Evolutionary conservation across 1,140 invertebrate genomes (phyloP).

Genomic region (Temnothorax longispinosus): DNA sequence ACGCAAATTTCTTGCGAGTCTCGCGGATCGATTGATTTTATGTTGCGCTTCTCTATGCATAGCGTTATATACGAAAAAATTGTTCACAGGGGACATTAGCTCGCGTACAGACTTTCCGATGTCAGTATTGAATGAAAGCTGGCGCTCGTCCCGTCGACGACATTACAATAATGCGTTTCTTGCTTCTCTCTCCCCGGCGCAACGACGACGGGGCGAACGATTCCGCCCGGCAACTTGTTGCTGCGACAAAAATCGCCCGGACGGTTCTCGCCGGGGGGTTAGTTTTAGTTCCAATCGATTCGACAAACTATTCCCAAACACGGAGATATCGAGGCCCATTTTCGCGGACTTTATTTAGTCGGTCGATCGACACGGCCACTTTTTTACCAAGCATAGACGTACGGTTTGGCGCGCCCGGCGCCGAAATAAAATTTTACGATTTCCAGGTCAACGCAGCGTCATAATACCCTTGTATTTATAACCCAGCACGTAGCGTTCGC

Average conservation of each 20-base stretch:
- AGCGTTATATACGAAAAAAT: conserved; percentile 17
- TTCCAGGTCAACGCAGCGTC: neutral
- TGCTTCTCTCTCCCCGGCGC: conserved; percentile 56
- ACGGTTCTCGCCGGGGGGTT: conserved; percentile 64
- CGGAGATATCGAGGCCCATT: conserved; percentile 60
- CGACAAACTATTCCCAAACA: conserved; percentile 68
- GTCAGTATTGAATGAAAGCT: conserved; percentile 52
- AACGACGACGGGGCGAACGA: conserved; percentile 42
- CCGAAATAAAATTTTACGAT: conserved; percentile 47
- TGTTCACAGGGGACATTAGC: conserved; percentile 18
- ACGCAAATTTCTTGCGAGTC: neutral
- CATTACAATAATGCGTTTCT: conserved; percentile 74
- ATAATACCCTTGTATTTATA: conserved; percentile 1
- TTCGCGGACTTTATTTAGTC: conserved; percentile 69
- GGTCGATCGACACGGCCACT: neutral
- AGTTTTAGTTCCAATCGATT: conserved; percentile 73
- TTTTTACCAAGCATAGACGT: conserved; percentile 20
- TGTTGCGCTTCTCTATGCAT: neutral
- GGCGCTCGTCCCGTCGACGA: conserved; percentile 63
- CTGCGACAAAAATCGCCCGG: conserved; percentile 76
- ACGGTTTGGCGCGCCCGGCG: neutral
- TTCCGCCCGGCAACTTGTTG: conserved; percentile 75
- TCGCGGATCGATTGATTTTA: neutral
- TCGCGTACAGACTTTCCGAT: conserved; percentile 29
- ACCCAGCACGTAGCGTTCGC: neutral